Evolutionary conservation across 2,888 invertebrate genomes (phyloP).

Genomic region (Papilio protenor): DNA sequence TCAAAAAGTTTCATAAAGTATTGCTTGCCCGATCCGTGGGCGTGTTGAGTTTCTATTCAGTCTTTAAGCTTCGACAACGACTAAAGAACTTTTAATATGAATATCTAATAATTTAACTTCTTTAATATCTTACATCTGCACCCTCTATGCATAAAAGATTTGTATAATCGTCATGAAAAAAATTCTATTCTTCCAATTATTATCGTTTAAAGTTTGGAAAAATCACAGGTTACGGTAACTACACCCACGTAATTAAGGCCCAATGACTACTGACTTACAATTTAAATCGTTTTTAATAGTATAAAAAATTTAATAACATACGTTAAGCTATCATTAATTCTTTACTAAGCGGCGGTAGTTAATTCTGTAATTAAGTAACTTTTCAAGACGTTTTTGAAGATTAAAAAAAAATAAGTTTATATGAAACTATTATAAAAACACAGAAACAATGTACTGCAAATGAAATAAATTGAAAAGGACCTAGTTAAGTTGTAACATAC

Average conservation of each 20-base stretch:
- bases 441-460: no score
- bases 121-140: no score
- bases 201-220: background rate
- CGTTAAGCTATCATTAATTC: background rate
- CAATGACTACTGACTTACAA: slow-evolving; percentile 8
- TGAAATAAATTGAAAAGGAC: no score
- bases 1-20: background rate
- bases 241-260: background rate
- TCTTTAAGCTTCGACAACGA: background rate
- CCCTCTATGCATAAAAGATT: background rate
- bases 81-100: background rate
- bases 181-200: background rate
- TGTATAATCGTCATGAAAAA: background rate
- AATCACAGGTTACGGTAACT: background rate
- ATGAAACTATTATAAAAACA: no score
- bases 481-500: no score
- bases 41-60: background rate
- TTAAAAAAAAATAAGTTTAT: background rate
- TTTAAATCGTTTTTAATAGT: background rate
- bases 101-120: no score
- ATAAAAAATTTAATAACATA: no score
- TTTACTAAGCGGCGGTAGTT: background rate
- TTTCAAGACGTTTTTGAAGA: background rate
- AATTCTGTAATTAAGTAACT: background rate
- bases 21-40: background rate